Conservation (phyloP, 1,140 invertebrate genomes). For the Asobara japonica region DNA sequence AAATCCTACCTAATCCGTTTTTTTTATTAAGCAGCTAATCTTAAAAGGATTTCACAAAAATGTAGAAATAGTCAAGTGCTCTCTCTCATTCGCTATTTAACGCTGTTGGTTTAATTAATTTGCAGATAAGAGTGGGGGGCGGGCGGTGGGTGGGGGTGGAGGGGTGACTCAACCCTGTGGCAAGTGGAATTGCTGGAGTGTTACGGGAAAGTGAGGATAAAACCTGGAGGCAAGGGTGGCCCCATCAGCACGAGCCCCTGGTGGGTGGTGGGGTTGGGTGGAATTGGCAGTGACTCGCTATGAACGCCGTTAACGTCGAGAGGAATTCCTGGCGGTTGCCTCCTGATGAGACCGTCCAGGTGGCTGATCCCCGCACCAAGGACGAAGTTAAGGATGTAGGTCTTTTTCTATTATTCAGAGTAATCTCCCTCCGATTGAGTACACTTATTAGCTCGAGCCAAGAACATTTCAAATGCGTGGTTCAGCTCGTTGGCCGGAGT, state of each 20-base stretch:
- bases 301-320: conserved; percentile 85
- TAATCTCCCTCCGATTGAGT: too few species aligned
- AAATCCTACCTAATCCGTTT: too few species aligned
- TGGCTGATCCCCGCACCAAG: conserved; percentile 84
- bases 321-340: conserved; percentile 86
- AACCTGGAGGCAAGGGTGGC: conserved; percentile 19
- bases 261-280: conserved; percentile 27
- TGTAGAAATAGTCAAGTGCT: too few species aligned
- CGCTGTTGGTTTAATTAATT: conserved; percentile 4
- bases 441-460: too few species aligned
- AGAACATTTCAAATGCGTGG: too few species aligned
- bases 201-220: not conserved
- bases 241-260: not conserved
- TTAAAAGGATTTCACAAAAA: too few species aligned
- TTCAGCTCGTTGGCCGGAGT: too few species aligned
- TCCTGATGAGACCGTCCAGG: conserved; percentile 88
- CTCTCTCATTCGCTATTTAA: not conserved
- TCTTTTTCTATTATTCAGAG: too few species aligned
- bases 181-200: not conserved
- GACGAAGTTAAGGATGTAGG: conserved; percentile 70
- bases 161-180: not conserved
- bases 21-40: too few species aligned
- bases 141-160: not conserved
- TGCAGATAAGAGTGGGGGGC: not conserved
- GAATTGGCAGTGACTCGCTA: conserved; percentile 59